Evolutionary conservation across 2,797 vertebrate species (phyloP).

Genomic region (Amazona finschi): DNA sequence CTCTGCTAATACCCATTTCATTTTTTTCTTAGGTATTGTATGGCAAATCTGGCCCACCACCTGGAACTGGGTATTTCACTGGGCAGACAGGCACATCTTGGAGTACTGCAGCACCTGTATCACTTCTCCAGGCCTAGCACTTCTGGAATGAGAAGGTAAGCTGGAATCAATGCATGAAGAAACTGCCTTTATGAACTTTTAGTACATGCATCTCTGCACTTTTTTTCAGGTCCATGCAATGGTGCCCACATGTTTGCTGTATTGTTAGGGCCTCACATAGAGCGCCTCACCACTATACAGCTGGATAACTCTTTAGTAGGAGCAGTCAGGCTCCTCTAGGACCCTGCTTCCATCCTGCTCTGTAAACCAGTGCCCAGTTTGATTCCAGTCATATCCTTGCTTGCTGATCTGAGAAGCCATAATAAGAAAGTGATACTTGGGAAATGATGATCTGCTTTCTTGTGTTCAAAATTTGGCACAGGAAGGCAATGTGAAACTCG

Average conservation of each 20-base stretch:
- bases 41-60: background rate
- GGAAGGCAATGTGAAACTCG: background rate
- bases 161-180: background rate
- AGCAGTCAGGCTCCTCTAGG: background rate
- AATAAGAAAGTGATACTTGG: background rate
- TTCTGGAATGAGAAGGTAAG: background rate
- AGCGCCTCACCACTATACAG: fast-evolving
- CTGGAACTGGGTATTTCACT: background rate
- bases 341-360: background rate
- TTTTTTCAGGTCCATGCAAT: background rate
- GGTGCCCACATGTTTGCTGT: background rate
- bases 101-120: background rate
- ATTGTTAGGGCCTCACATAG: background rate
- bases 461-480: background rate
- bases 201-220: background rate
- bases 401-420: background rate
- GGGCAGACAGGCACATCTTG: background rate
- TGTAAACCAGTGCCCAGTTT: background rate
- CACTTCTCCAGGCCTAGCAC: background rate
- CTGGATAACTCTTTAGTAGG: background rate
- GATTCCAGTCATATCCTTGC: background rate
- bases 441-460: background rate
- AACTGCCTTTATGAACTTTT: background rate
- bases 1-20: background rate
- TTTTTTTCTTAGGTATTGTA: background rate